Conservation (phyloP, 2,113 vertebrate genomes). For the Spizaetus ornatus region DNA sequence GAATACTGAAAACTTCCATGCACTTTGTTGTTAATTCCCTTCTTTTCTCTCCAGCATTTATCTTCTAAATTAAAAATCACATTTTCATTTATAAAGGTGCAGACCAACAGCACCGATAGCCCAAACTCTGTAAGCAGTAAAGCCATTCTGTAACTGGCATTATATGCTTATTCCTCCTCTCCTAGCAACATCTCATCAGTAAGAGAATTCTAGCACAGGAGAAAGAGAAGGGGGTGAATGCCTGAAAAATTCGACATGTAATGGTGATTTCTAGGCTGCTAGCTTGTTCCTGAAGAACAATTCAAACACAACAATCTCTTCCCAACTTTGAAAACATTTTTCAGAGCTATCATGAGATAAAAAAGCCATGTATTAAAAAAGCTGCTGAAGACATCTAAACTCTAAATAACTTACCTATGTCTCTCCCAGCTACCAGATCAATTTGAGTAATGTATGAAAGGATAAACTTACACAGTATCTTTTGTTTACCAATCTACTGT, state of each 20-base stretch:
- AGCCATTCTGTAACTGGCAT: not conserved
- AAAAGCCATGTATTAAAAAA: not conserved
- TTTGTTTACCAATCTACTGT: not conserved
- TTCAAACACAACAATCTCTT: not conserved
- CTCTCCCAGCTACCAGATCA: not conserved
- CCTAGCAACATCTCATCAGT: not conserved
- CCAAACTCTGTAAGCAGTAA: not conserved
- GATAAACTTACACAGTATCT: not conserved
- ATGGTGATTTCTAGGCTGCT: not conserved
- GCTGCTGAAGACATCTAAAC: not conserved
- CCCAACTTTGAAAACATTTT: not conserved
- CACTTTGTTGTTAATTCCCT: not conserved
- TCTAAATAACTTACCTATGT: not conserved
- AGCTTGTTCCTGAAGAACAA: not conserved
- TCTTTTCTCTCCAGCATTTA: not conserved
- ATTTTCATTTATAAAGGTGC: not conserved
- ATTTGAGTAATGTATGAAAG: not conserved
- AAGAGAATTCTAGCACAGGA: not conserved
- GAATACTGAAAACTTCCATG: conserved; percentile 27
- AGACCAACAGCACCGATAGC: not conserved
- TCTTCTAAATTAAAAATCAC: not conserved
- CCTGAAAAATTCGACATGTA: not conserved
- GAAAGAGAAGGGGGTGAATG: not conserved
- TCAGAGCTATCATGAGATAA: not conserved
- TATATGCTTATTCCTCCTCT: not conserved